Percentiles rank a stretch among this genome's conserved stretches.
Conservation (phyloP, 2,888 invertebrate genomes). For the Drosophila testacea region DNA sequence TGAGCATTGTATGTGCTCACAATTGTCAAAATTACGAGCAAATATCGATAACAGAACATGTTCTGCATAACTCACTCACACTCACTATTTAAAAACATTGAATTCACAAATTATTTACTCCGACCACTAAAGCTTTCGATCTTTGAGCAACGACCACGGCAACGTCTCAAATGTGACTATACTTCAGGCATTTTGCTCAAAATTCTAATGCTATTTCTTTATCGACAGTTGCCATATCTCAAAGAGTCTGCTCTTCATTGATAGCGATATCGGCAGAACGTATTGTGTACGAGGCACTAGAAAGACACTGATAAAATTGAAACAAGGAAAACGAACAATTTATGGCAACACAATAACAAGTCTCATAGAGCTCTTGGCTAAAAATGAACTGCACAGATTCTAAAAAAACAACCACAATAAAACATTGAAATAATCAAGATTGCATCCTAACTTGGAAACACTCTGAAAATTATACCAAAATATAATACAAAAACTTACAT, state of each 20-base stretch:
- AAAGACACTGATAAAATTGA: constrained; percentile 3
- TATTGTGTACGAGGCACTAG: not conserved
- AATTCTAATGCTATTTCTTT: constrained; percentile 18
- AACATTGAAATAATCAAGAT: too few species aligned
- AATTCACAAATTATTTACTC: constrained; percentile 20
- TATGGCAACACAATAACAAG: constrained; percentile 1
- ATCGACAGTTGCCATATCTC: constrained; percentile 33
- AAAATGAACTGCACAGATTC: too few species aligned
- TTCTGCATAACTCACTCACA: constrained; percentile 28
- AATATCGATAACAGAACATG: constrained; percentile 45
- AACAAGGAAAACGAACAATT: constrained; percentile 8
- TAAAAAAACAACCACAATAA: not conserved
- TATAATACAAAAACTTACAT: too few species aligned
- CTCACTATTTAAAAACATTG: constrained; percentile 28
- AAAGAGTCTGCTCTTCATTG: constrained; percentile 28
- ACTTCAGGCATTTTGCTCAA: constrained; percentile 18
- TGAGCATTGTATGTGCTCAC: constrained; percentile 33
- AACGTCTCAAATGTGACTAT: constrained; percentile 55
- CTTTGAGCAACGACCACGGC: constrained; percentile 16
- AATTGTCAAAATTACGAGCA: constrained; percentile 16
- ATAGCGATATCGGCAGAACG: constrained; percentile 14
- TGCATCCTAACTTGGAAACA: too few species aligned
- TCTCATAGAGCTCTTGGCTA: not conserved
- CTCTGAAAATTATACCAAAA: too few species aligned
- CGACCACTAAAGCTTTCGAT: not conserved